Base-by-base conservation (phyloP, 1,140 invertebrate genomes). In the Helicoverpa armigera region DNA sequence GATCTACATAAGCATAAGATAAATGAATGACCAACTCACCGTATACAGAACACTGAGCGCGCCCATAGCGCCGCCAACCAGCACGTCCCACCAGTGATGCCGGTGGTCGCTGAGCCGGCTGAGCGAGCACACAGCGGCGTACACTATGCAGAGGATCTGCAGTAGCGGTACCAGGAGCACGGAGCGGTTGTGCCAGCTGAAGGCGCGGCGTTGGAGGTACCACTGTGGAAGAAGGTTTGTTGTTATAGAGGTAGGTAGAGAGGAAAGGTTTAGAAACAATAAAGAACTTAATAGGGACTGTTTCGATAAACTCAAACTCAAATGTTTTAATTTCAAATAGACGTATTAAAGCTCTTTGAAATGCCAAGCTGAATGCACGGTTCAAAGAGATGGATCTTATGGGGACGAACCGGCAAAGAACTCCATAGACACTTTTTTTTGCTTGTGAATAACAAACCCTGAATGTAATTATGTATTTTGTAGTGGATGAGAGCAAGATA, bases 11-110 rank as follows among this genome's bases (percentile, higher is more conserved):
- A 23, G 23, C 23, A 23, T 23, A 23, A 23, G 23, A 1, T 43
- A 43, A 43, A 43, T 43, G 16, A 58, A 14, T 1, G 9, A 56
- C 5, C 5, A 58, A 81, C 92, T 90, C 81, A 97, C 96, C 79
- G 96, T 95, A 80, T 96, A 96, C 11, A 96, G 72, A 53, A 96
- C 95, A 67, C 95, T 95, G 18, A 93, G 76, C 0, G 95, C 12
- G 9, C 97, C 97, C 70, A 97, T 90, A 0, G 95, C 75, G 1
- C 90, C 93, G 0, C 97, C 97, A 23, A 95, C 96, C 0, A 96
- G 86, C 0, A 97, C 97, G 88, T 98, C 97, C 97, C 97, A 97
- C 97, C 97, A 97, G 88, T 97, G 97, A 90, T 98, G 97, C 53
- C 97, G 93, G 85, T 96, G 95, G 90, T 98, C 97, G 0, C 96